phyloP scores from a whole-genome alignment of 2,888 invertebrate species.

The Pilophorus perplexus region DNA sequence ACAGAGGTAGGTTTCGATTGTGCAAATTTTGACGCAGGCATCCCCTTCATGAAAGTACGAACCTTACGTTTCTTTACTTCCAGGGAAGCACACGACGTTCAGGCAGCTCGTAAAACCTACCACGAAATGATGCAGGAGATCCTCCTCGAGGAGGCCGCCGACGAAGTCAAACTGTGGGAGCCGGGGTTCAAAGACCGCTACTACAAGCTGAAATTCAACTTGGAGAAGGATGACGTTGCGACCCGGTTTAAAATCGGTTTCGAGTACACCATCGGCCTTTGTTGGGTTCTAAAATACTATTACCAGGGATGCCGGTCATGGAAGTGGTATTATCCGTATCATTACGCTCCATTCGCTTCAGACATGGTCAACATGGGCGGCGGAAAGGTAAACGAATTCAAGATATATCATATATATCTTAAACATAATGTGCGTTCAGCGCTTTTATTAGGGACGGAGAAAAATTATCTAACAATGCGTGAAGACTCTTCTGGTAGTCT shows the following conservation, averaged over 20 bases:
- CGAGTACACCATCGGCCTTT: constrained; percentile 92
- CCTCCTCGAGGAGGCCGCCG: constrained; percentile 62
- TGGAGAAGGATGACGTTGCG: constrained; percentile 67
- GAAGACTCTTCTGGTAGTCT: too few species aligned
- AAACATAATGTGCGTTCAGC: too few species aligned
- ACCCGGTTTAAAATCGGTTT: constrained; percentile 89
- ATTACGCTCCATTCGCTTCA: constrained; percentile 99
- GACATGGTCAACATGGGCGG: constrained; percentile 92
- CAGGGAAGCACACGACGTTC: constrained; percentile 57
- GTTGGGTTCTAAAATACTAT: constrained; percentile 98
- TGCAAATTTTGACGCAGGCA: too few species aligned
- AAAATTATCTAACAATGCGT: too few species aligned
- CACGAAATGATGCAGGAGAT: constrained; percentile 52
- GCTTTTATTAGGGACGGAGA: too few species aligned
- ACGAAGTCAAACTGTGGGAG: constrained; percentile 91
- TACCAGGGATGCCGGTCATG: constrained; percentile 97
- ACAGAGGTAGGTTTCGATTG: too few species aligned
- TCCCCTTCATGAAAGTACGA: too few species aligned
- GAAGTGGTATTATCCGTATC: constrained; percentile 99
- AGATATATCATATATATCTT: too few species aligned
- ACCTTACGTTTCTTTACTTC: too few species aligned
- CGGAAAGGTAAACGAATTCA: too few species aligned
- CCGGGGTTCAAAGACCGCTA: constrained; percentile 97
- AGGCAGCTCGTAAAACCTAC: constrained; percentile 27
- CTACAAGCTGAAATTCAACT: constrained; percentile 92